Evolutionary conservation across 2,797 vertebrate genomes (phyloP).

Genomic region (Hydrocynus forskahlii): DNA sequence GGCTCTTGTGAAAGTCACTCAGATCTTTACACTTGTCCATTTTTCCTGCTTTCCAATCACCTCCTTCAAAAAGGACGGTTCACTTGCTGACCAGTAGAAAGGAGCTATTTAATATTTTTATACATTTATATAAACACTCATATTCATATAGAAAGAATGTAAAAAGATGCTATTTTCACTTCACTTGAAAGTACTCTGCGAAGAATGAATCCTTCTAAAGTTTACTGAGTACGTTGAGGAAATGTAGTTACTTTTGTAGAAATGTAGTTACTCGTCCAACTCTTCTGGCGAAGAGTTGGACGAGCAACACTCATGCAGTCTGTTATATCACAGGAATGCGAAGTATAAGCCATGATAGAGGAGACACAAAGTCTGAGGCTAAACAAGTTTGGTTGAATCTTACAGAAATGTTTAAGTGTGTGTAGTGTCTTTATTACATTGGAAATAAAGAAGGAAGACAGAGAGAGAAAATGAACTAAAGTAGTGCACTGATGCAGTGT

Average conservation of each 20-base stretch:
- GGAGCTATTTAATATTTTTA: no score
- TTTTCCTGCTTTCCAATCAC: no score
- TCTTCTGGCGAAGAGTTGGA: background rate
- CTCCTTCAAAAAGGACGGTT: no score
- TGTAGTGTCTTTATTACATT: background rate
- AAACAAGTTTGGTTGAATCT: background rate
- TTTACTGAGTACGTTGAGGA: background rate
- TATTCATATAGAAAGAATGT: no score
- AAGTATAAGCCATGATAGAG: background rate
- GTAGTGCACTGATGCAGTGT: background rate
- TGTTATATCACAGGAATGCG: background rate
- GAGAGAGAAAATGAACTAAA: background rate
- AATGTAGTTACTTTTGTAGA: background rate
- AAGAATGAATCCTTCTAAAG: background rate
- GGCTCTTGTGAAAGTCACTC: no score
- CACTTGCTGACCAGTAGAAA: no score
- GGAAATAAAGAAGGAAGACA: background rate
- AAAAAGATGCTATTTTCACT: no score
- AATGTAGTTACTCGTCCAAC: background rate
- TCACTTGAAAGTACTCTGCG: background rate
- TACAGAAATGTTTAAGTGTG: no score
- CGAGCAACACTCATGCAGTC: background rate
- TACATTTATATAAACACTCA: no score
- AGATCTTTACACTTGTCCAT: no score
- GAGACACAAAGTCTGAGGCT: background rate